Evolutionary conservation across 2,113 vertebrate genomes (phyloP), one percentile per base, ranked within the genome.

Genomic region (Megaceryle torquata): DNA sequence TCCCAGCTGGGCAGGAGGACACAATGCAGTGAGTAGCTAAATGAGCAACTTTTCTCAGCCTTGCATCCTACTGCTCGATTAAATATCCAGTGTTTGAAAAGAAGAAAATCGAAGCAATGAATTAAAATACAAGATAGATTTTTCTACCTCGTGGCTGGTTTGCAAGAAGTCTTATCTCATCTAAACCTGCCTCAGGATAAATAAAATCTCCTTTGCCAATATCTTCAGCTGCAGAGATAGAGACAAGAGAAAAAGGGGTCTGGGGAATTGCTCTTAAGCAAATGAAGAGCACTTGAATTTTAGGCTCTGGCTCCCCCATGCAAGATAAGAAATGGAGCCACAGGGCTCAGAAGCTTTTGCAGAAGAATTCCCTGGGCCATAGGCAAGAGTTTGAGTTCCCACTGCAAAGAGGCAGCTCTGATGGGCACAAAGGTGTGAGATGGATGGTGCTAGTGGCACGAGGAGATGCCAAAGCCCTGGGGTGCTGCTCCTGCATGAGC

Each of bases 341-440:
- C 0, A 4, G 37, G 9, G 22, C 65, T 51, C 76, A 26, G 53
- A 7, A 82, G 60, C 53, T 82, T 84, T 54, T 54, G 46, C 28
- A 39, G 11, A 53, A 35, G 35, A 86, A 53, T 24, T 53, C 51
- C 63, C 26, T 15, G 39, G 41, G 28, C 43, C 44, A 46, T 10
- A 25, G 17, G 56, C 65, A 83, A 31, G 22, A 41, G 18, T 39
- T 51, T 31, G 44, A 31, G 28, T 46, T 81, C 51, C 57, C 50
- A 24, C 26, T 18, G 76, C 10, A 5, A 44, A 46, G 50, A 44
- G 70, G 57, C 50, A 53, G 39, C 71, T 65, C 25, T 1, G 6
- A 21, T 0, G 17, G 33, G n/a, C 2, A 0, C 6, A 2, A 31
- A 46, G 50, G 63, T 3, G 4, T 0, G 9, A 51, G 63, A 31